Percentiles rank a stretch among this genome's conserved stretches.
Conservation (phyloP, 2,113 vertebrate species). For the Cairina moschata region DNA sequence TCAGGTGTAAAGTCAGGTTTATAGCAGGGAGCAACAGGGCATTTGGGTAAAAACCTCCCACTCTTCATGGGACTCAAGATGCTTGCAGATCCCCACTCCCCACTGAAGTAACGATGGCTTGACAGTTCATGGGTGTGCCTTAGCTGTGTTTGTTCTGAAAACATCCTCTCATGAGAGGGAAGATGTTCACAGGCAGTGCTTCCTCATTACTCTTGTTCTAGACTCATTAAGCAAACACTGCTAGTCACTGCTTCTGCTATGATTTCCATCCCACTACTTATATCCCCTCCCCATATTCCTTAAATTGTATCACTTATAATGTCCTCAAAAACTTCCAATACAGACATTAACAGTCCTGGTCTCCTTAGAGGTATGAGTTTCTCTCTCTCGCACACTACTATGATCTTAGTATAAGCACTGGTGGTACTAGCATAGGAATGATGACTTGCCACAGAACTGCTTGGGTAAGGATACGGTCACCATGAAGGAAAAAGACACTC, state of each 20-base stretch:
- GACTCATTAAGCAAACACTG: background rate
- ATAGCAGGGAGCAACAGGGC: background rate
- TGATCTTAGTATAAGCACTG: accelerated
- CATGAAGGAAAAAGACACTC: background rate
- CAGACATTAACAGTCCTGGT: background rate
- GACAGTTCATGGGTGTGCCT: background rate
- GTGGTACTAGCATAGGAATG: background rate
- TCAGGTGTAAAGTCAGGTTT: background rate
- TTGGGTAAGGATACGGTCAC: background rate
- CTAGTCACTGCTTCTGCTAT: background rate
- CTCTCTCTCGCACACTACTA: background rate
- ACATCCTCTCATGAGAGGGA: background rate
- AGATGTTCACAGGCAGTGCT: background rate
- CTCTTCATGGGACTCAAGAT: background rate
- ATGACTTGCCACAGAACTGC: background rate
- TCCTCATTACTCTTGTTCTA: background rate
- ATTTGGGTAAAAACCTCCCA: background rate
- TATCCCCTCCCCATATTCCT: accelerated
- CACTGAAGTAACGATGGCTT: background rate
- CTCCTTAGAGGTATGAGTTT: background rate
- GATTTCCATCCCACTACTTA: background rate
- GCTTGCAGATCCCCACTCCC: background rate
- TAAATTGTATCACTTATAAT: background rate
- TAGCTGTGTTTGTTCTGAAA: constrained; percentile 10
- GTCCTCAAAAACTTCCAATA: background rate